These are phyloP conservation scores for Passerculus sandwichensis DNA, from an alignment of 2,797 vertebrate species.

Conservation along the genomic window DNA sequence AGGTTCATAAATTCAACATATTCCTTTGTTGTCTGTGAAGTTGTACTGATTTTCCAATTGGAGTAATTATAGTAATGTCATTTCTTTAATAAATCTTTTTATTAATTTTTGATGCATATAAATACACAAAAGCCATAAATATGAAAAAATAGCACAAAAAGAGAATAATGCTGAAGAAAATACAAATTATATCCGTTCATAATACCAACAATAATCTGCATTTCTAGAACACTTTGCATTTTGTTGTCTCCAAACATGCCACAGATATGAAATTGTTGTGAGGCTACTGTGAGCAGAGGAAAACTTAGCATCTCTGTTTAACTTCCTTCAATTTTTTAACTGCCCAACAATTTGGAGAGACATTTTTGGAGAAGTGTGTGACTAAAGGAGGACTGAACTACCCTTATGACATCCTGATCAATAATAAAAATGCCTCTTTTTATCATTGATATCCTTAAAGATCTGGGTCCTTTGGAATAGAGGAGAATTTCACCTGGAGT, in stretches of 20 bases:
- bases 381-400: not conserved
- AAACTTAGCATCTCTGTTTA: not conserved
- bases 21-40: constrained; percentile 2
- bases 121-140: constrained; percentile 28
- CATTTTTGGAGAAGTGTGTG: not conserved
- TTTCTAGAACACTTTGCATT: not conserved
- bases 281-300: not conserved
- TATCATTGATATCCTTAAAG: not conserved
- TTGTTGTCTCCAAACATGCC: not conserved
- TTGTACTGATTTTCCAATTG: not conserved
- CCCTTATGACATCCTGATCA: not conserved
- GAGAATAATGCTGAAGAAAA: not conserved
- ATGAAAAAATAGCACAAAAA: not conserved
- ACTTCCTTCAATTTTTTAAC: not conserved
- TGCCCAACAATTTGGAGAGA: not conserved
- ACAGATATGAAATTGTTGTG: not conserved
- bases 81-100: constrained; percentile 31
- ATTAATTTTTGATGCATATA: constrained; percentile 47
- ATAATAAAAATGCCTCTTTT: not conserved
- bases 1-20: constrained; percentile 30
- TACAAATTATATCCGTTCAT: not conserved
- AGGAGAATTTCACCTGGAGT: not conserved
- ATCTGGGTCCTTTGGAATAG: not conserved
- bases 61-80: not conserved
- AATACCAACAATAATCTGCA: not conserved